Base-by-base conservation (phyloP, 2,888 invertebrate species). In the Nomada ruficornis region DNA sequence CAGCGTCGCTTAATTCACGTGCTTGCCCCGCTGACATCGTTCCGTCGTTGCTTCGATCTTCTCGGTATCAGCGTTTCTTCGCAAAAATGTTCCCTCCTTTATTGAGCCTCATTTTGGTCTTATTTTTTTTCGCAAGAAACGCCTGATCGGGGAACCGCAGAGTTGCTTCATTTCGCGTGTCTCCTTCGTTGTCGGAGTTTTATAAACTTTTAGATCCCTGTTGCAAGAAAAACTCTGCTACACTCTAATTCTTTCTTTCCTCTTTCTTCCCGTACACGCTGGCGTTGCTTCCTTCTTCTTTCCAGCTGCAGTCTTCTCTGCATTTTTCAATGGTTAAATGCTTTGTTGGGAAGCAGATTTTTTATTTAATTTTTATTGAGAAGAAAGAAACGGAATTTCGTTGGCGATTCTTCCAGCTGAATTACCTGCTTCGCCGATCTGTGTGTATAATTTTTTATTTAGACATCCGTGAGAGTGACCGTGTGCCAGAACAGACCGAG, bases 21-120 rank as follows among this genome's bases (percentile, higher is more conserved):
- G 76, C 88, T 88, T 88, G 88, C 79, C 88, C 88, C 77, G 85
- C 82, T 88, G 88, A 88, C 88, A 88, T 84, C 87, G 80, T 88
- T 88, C 80, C 83, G 73, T 63, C 77, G 77, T 81, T 85, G 88
- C 83, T 82, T 73, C 84, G 74, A 50, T 55, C 54, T 23, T 15
- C 57, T 54, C 29, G 44, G 2, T 55, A n/a, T n/a, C 65, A 13
- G 29, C 47, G 68, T 64, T 67, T 20, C 42, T 7, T 63, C 26
- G 23, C n/a, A 13, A 44, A 57, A 44, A 44, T 52, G 36, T 36
- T 55, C 18, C 20, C 7, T 5, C 2, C 36, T 29, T 44, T 29
- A 29, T 55, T 13, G 20, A 20, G 15, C 5, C 15, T 29, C 7
- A 7, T 36, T 36, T 36, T 36, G 7, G 7, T 36, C 18, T 29